Evolutionary conservation across 2,797 vertebrate species (phyloP).

Genomic region (Ataeniobius toweri): DNA sequence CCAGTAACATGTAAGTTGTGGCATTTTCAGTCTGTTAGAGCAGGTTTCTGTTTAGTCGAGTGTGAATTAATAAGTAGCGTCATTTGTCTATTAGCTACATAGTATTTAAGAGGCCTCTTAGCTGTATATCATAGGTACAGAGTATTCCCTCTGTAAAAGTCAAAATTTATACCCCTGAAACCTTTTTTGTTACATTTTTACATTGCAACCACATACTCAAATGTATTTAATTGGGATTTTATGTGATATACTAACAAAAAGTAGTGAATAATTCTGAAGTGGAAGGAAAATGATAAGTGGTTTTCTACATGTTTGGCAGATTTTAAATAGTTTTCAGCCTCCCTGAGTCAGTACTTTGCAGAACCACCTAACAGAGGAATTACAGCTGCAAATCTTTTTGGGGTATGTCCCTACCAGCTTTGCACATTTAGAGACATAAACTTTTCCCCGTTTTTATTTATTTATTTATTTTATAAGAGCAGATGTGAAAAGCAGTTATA

Average conservation of each 20-base stretch:
- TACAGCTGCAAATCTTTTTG: no score
- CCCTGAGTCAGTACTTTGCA: neutral
- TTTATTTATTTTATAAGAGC: no score
- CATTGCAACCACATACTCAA: neutral
- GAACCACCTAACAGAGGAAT: neutral
- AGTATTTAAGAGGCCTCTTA: slow-evolving; percentile 32
- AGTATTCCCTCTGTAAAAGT: slow-evolving; percentile 39
- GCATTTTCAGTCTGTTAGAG: slow-evolving; percentile 9
- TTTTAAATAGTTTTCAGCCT: neutral
- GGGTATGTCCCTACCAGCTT: no score
- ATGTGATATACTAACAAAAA: neutral
- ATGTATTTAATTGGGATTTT: neutral
- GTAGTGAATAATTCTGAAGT: neutral
- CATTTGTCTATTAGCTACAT: slow-evolving; percentile 25
- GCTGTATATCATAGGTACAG: slow-evolving; percentile 37
- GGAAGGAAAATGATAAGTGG: neutral
- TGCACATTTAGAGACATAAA: no score
- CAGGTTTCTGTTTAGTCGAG: slow-evolving; percentile 28
- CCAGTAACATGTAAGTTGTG: slow-evolving; percentile 64
- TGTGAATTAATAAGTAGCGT: slow-evolving; percentile 29
- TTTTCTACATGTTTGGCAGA: neutral
- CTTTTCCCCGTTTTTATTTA: no score
- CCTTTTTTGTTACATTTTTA: neutral
- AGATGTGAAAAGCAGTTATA: neutral
- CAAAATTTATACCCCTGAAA: slow-evolving; percentile 13